phyloP scores from a whole-genome alignment of 2,888 invertebrate species.

The Stenolophus ochropezus region DNA sequence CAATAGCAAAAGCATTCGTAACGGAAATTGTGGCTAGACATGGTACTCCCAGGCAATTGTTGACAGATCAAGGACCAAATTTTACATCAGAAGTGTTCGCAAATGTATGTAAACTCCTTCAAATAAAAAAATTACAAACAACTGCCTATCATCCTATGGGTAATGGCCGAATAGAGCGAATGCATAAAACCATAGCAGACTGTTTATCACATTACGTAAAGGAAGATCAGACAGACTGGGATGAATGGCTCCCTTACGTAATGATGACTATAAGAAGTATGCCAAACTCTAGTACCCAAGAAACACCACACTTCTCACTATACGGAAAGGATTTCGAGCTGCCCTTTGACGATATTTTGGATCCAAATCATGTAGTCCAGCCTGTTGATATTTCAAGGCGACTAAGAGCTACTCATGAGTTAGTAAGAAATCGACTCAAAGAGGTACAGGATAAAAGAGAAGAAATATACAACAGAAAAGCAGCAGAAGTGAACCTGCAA shows the following conservation, averaged over 20 bases:
- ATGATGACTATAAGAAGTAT: slow-evolving; percentile 64
- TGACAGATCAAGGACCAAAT: neutral
- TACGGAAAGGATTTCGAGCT: neutral
- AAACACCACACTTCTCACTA: neutral
- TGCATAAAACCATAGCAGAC: slow-evolving; percentile 65
- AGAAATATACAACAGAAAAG: too few relatives aligned
- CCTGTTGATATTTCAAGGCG: too few relatives aligned
- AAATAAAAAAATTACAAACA: slow-evolving; percentile 64
- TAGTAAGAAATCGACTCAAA: too few relatives aligned
- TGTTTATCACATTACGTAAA: slow-evolving; percentile 65
- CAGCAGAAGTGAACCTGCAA: neutral
- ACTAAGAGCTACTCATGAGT: too few relatives aligned
- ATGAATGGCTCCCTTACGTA: slow-evolving; percentile 65
- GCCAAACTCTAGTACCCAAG: slow-evolving; percentile 45
- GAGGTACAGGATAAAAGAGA: too few relatives aligned
- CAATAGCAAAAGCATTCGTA: slow-evolving; percentile 60
- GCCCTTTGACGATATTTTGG: neutral
- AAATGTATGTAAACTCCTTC: slow-evolving; percentile 63
- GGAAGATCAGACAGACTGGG: slow-evolving; percentile 65
- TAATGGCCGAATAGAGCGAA: slow-evolving; percentile 67
- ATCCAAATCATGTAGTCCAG: neutral
- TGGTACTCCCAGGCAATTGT: slow-evolving; percentile 31
- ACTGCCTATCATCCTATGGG: slow-evolving; percentile 65
- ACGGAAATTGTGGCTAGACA: slow-evolving; percentile 23
- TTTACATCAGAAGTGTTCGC: slow-evolving; percentile 65